These are phyloP conservation scores for Epinotia bilunana DNA, from an alignment of 2,888 invertebrate species.

Conservation along the genomic window DNA sequence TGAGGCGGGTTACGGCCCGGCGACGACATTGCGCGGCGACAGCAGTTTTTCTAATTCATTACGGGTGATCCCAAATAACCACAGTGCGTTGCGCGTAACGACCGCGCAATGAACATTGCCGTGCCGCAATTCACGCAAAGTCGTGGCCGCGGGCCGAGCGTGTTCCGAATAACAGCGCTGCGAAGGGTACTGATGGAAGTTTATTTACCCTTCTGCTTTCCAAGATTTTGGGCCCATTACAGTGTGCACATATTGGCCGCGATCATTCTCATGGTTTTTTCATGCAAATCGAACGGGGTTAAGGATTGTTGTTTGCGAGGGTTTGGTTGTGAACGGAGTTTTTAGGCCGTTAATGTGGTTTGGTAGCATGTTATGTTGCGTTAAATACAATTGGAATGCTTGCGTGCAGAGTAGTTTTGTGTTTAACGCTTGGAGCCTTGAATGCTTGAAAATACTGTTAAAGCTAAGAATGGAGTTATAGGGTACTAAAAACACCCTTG, in stretches of 20 bases:
- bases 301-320: slow-evolving; percentile 19
- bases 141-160: no score
- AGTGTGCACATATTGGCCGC: slow-evolving; percentile 30
- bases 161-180: not conserved
- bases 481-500: no score
- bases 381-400: not conserved
- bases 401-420: not conserved
- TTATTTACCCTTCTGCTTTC: slow-evolving; percentile 8
- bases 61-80: no score
- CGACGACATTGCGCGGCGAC: no score
- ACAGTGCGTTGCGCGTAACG: no score
- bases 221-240: slow-evolving; percentile 22
- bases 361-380: not conserved
- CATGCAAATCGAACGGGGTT: slow-evolving; percentile 25
- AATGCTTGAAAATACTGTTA: no score
- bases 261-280: slow-evolving; percentile 18
- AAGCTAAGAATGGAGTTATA: no score
- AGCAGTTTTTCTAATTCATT: no score
- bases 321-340: not conserved
- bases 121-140: no score
- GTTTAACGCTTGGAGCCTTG: no score
- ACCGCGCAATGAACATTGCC: no score
- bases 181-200: not conserved
- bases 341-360: slow-evolving; percentile 8
- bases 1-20: no score